Conservation (phyloP, 2,888 invertebrate species). For the Panzeria rudis region DNA sequence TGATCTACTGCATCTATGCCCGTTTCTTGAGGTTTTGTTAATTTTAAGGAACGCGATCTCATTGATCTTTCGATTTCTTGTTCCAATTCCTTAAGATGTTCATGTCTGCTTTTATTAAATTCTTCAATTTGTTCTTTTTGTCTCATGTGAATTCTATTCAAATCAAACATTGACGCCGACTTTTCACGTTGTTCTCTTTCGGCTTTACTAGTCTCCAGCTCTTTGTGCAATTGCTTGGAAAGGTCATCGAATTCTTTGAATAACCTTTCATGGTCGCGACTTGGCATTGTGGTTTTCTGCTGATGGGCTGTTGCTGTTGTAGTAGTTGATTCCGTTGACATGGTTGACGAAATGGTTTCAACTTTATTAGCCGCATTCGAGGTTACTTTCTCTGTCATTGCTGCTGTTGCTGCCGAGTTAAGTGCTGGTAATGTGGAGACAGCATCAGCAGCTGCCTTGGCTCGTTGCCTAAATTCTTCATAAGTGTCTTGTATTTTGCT, state of each 20-base stretch:
- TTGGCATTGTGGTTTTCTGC: conserved; percentile 65
- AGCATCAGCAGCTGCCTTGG: conserved; percentile 80
- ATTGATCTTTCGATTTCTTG: conserved; percentile 79
- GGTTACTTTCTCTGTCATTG: conserved; percentile 72
- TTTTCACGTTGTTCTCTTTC: conserved; percentile 76
- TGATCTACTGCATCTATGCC: conserved; percentile 23
- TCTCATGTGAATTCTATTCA: conserved; percentile 75
- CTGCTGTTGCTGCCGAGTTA: conserved; percentile 51
- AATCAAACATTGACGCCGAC: conserved; percentile 79
- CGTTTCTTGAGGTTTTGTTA: conserved; percentile 1
- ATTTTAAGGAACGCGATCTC: conserved; percentile 70
- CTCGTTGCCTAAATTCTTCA: conserved; percentile 83
- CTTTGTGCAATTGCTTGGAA: conserved; percentile 81
- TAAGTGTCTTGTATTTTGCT: conserved; percentile 75
- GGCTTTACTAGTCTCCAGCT: conserved; percentile 79
- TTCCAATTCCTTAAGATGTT: conserved; percentile 79
- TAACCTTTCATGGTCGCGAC: conserved; percentile 81
- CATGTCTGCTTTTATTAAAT: conserved; percentile 77
- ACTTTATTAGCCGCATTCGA: conserved; percentile 59
- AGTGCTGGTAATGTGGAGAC: conserved; percentile 64
- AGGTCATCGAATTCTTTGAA: conserved; percentile 83
- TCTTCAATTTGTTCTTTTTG: conserved; percentile 75
- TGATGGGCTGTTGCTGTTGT: neutral
- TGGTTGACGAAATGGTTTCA: conserved; percentile 58
- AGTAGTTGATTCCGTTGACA: conserved; percentile 37